Evolutionary conservation across 2,888 invertebrate genomes (phyloP).

Genomic region (Cosmia pyralina): DNA sequence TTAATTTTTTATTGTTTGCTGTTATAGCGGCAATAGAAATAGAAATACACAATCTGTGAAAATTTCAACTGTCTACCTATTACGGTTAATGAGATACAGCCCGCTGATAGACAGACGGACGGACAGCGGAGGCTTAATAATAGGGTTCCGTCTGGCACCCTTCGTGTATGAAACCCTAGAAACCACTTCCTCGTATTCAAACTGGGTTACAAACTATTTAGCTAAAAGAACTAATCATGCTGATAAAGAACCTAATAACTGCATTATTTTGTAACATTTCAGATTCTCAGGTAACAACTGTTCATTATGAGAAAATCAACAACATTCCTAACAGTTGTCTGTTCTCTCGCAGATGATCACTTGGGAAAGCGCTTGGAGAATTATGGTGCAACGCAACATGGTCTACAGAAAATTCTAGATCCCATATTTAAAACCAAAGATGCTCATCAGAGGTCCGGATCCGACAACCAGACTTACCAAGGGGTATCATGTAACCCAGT

Average conservation of each 20-base stretch:
- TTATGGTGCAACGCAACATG: neutral
- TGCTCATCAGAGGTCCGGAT: neutral
- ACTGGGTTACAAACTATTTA: neutral
- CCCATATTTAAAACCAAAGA: neutral
- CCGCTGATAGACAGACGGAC: too few species aligned
- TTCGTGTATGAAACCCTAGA: neutral
- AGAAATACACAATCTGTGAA: too few species aligned
- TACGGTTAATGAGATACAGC: too few species aligned
- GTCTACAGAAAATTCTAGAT: neutral
- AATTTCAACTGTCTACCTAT: too few species aligned
- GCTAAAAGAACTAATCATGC: neutral
- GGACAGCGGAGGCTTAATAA: too few species aligned
- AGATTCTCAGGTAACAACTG: neutral
- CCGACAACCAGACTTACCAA: neutral
- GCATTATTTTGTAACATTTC: neutral
- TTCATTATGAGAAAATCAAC: neutral
- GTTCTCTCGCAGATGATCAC: conserved; percentile 14
- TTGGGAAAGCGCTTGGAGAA: neutral
- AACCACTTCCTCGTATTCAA: neutral
- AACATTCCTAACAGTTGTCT: conserved; percentile 4
- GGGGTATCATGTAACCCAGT: neutral
- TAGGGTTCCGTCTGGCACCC: too few species aligned
- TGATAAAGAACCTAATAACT: too few species aligned
- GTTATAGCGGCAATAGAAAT: too few species aligned
- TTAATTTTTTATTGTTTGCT: too few species aligned